Base-by-base conservation (phyloP, 2,797 vertebrate genomes). In the Falco biarmicus region DNA sequence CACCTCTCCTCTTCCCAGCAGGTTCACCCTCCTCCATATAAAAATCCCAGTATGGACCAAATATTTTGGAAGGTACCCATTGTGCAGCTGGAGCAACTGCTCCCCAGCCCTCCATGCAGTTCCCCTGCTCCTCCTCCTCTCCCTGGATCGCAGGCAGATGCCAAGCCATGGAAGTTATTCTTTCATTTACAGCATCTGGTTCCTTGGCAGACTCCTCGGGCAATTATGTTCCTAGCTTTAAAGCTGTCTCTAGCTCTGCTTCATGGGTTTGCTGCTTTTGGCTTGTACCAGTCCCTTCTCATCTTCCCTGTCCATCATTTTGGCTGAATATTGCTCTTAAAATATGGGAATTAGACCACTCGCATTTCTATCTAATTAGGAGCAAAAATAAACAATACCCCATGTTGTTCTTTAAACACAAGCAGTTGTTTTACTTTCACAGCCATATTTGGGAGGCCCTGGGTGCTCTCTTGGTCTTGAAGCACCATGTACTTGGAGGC, bases 151-250 rank as follows among this genome's bases (percentile, higher is more conserved):
- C 84, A 51, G 84, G 65, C 96, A 96, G 95, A 97, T 96, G 96
- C 95, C 95, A 91, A 94, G 73, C 73, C 89, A 68, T 71, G 94
- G 93, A 82, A 95, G 93, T 93, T 84, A 93, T 86, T 95, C 93
- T 94, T 97, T 96, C 96, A 94, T 95, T 94, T 91, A 78, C 87
- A 96, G 97, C 96, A 97, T 95, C 97, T 97, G 95, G 85, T 19
- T 96, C 94, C 93, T 96, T 97, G 97, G 97, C 97, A 97, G 95
- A 54, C 81, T 97, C 90, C 89, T 95, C 8, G 0, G 93, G 60
- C 97, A 95, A 96, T 97, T 96, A 93, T 76, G 80, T 94, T 91
- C 91, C 87, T 84, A 93, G 95, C 85, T 91, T 87, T 95, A 95
- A 96, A 96, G 94, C 94, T 75, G 92, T 76, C 96, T 97, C 95